These are phyloP conservation scores for Drosophila bocki DNA, from an alignment of 1,140 invertebrate genomes.

Conservation along the genomic window DNA sequence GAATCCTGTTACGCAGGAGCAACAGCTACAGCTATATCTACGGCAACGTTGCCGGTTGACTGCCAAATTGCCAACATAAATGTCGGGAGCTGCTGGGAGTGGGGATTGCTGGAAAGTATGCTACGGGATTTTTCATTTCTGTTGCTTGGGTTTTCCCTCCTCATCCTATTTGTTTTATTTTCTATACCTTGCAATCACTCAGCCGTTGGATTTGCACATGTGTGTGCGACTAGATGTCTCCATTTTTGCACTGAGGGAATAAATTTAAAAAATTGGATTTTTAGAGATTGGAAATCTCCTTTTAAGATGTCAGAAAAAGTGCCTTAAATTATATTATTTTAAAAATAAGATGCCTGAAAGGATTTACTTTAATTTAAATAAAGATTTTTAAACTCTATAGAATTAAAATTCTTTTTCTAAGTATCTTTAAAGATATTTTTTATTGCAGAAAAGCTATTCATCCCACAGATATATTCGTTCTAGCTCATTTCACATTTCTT, in stretches of 20 bases:
- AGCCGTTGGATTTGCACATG: slow-evolving; percentile 76
- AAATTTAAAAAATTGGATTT: neutral
- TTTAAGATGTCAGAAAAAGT: neutral
- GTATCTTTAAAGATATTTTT: no score
- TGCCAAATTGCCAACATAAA: slow-evolving; percentile 83
- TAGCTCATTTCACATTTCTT: neutral
- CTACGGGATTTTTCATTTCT: slow-evolving; percentile 76
- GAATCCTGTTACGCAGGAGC: slow-evolving; percentile 76
- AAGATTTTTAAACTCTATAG: no score
- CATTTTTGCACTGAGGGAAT: neutral
- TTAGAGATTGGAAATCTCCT: neutral
- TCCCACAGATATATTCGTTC: neutral
- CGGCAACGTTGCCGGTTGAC: slow-evolving; percentile 64
- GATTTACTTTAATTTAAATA: no score
- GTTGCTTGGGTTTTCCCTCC: slow-evolving; percentile 54
- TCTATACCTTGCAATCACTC: slow-evolving; percentile 80
- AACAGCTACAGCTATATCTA: slow-evolving; percentile 21
- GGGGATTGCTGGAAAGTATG: slow-evolving; percentile 55
- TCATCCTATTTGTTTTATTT: slow-evolving; percentile 50
- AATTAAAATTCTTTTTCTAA: no score
- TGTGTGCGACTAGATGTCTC: slow-evolving; percentile 46
- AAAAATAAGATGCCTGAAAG: no score
- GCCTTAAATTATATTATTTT: no score
- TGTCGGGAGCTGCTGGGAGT: slow-evolving; percentile 49
- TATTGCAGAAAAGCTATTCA: no score